These are phyloP conservation scores for Siderastrea siderea DNA, from an alignment of 92 coral and sea anemone species.

Conservation along the genomic window DNA sequence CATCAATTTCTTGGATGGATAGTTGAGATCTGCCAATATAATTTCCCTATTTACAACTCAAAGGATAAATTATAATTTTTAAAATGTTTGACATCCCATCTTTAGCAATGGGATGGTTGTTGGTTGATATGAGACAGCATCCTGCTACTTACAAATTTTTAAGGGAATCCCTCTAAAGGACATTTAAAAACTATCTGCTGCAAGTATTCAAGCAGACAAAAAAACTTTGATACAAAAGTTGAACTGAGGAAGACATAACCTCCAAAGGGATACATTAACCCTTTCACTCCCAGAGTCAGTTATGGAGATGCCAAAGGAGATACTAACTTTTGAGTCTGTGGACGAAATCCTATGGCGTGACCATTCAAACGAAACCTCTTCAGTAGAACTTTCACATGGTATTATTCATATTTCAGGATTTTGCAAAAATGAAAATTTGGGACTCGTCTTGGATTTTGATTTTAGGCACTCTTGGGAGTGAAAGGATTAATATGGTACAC, in stretches of 20 bases:
- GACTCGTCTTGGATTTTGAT: no score
- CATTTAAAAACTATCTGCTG: not conserved
- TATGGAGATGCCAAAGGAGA: no score
- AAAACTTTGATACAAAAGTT: constrained; percentile 33
- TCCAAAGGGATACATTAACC: constrained; percentile 1
- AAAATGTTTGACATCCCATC: constrained; percentile 34
- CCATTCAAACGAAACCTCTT: no score
- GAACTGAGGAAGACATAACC: not conserved
- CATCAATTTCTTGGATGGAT: not conserved
- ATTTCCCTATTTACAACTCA: constrained; percentile 39
- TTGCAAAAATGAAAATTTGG: no score
- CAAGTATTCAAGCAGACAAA: not conserved
- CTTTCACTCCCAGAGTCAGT: no score
- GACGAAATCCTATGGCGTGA: no score
- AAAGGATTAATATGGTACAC: constrained; percentile 4
- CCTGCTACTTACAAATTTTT: not conserved
- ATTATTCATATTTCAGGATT: no score
- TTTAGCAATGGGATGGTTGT: constrained; percentile 27
- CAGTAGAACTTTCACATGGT: no score
- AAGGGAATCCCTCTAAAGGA: not conserved
- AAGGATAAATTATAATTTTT: not conserved
- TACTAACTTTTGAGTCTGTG: no score
- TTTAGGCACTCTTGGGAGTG: no score
- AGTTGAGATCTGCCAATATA: constrained; percentile 4
- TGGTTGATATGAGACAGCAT: not conserved